Evolutionary conservation across 1,140 invertebrate genomes (phyloP), one percentile per base, ranked within the genome.

Genomic region (Nasonia giraulti): DNA sequence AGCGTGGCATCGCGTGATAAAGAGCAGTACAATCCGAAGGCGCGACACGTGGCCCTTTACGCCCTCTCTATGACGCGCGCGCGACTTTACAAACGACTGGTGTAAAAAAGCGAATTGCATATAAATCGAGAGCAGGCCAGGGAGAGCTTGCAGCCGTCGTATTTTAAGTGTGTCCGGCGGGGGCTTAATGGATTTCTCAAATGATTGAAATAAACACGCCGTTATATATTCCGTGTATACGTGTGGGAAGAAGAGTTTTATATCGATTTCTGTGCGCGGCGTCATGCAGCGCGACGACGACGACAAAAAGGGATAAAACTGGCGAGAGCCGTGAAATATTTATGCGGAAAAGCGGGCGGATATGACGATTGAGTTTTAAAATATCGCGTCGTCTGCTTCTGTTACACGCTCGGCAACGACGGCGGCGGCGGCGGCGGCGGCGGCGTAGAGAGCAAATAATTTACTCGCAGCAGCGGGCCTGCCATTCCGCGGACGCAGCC

Each of bases 401-500:
- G 27, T 27, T 27, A 27, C 27, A 27, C 27, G 27, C 27, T 27
- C 27, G 27, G 27, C 27, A 27, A 27, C 27, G 27, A n/a, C n/a
- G n/a, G n/a, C n/a, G n/a, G 27, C 1, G 27, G 20, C 68, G 33
- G 20, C 68, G 33, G 20, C 68, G 33, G 23, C 27, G 27, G 27
- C 1, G 1, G 20, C 69, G 33, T 37, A 23, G 55, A 0, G 37
- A 37, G 68, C 68, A 84, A 89, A 90, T 90, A 91, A 91, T 90
- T 91, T 88, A 91, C 85, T 80, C 76, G 27, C 27, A 27, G 27
- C 27, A 27, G 1, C 27, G 80, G 50, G 71, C 77, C 87, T 87
- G 89, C 85, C 87, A 89, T 89, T 91, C 89, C 87, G 89, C 87
- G 86, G 87, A 85, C 85, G 85, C 83, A 85, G 84, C 78, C 69